Conservation (phyloP, 2,888 invertebrate species). For the Parnassius smintheus region DNA sequence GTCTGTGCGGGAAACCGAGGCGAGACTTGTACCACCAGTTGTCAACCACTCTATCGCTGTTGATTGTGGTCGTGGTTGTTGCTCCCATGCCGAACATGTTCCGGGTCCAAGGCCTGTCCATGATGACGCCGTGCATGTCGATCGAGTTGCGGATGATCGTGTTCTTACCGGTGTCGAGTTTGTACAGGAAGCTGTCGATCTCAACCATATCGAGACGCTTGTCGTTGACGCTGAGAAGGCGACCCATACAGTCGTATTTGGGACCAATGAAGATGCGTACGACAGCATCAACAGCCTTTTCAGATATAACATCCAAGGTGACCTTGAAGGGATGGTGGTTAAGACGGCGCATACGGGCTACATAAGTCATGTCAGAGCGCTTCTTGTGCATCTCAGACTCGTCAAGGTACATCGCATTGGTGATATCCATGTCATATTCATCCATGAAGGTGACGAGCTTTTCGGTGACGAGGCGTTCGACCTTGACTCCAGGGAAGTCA, state of each 20-base stretch:
- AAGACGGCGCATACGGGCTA: conserved; percentile 83
- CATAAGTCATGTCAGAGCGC: conserved; percentile 66
- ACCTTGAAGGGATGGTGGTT: conserved; percentile 85
- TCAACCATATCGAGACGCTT: conserved; percentile 70
- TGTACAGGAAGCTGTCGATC: conserved; percentile 79
- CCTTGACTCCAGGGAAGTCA: conserved; percentile 82
- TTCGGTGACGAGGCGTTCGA: conserved; percentile 83
- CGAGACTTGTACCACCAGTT: conserved; percentile 79
- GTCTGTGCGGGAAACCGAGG: conserved; percentile 84
- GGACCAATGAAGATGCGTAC: conserved; percentile 87
- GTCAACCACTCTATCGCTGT: conserved; percentile 75
- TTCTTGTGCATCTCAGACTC: conserved; percentile 71
- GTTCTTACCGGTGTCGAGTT: conserved; percentile 84
- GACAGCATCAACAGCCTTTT: conserved; percentile 80
- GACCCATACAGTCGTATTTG: conserved; percentile 84
- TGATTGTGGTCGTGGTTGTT: conserved; percentile 55
- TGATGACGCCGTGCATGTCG: conserved; percentile 83
- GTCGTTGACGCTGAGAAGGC: conserved; percentile 73
- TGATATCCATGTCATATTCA: conserved; percentile 84
- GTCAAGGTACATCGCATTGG: conserved; percentile 81
- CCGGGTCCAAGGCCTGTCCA: conserved; percentile 79
- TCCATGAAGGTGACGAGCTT: conserved; percentile 86
- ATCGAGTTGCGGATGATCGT: conserved; percentile 84
- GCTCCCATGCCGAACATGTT: conserved; percentile 45
- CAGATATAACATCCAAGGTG: conserved; percentile 78